Percentiles rank a stretch among this genome's conserved stretches.
Evolutionary conservation across 2,113 vertebrate genomes (phyloP).

Genomic region (Romanogobio albipinnatus): DNA sequence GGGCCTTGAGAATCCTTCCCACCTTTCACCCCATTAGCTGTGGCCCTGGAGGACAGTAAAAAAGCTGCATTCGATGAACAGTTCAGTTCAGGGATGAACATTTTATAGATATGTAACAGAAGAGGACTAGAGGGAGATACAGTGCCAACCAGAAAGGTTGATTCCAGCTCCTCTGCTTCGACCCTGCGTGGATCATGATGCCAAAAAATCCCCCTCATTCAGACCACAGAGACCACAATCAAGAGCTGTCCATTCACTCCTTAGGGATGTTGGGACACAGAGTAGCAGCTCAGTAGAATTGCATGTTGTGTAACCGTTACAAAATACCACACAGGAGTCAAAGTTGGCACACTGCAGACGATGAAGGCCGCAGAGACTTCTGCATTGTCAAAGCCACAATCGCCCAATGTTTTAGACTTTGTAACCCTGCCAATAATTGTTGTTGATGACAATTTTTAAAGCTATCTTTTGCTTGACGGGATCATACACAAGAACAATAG

Average conservation of each 20-base stretch:
- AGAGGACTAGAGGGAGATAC: neutral
- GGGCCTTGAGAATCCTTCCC: neutral
- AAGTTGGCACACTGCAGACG: constrained; percentile 4
- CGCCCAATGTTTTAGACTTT: constrained; percentile 33
- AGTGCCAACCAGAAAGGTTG: neutral
- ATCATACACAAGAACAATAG: neutral
- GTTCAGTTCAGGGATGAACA: neutral
- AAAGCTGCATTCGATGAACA: neutral
- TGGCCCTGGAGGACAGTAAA: neutral
- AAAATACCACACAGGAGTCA: constrained; percentile 33
- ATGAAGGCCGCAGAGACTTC: constrained; percentile 24
- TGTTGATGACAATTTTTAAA: neutral
- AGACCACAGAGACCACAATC: constrained; percentile 13
- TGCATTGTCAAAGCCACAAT: constrained; percentile 31
- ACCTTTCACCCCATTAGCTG: neutral
- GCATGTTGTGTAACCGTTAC: constrained; percentile 40
- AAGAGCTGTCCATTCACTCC: neutral
- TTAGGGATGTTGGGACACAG: neutral
- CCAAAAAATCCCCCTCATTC: neutral
- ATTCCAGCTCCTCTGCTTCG: constrained; percentile 4
- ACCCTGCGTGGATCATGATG: neutral
- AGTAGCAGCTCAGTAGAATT: constrained; percentile 43
- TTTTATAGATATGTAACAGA: neutral
- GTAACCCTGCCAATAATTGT: constrained; percentile 34
- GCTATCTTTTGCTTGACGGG: neutral